Conservation (phyloP, 2,797 vertebrate species). For the Amblyraja radiata region DNA sequence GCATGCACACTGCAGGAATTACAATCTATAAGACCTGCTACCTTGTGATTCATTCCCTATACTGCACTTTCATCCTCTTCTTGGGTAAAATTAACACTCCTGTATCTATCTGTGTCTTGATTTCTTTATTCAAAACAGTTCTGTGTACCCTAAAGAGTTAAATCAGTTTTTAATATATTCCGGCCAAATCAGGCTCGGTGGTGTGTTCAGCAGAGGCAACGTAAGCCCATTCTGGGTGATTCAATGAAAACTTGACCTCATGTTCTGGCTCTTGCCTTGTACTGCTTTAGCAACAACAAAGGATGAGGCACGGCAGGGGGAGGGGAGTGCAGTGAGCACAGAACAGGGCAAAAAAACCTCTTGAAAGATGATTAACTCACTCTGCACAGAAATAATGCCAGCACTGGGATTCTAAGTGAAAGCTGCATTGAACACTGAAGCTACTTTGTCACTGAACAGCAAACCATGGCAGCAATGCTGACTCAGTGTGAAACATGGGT, state of each 20-base stretch:
- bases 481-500: not conserved
- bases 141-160: not conserved
- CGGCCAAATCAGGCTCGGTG: constrained; percentile 19
- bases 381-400: constrained; percentile 7
- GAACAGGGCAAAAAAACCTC: not conserved
- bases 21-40: no score
- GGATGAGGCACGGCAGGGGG: not conserved
- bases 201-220: constrained; percentile 27
- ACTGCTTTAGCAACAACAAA: constrained; percentile 19
- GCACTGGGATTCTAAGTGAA: not conserved
- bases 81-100: not conserved
- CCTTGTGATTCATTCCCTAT: no score
- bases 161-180: not conserved
- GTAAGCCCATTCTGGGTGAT: not conserved
- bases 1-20: no score
- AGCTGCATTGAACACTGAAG: not conserved
- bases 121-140: not conserved
- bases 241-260: constrained; percentile 28
- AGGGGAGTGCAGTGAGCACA: not conserved
- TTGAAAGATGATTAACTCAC: not conserved
- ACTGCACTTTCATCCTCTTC: not conserved
- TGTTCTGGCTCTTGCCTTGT: constrained; percentile 7
- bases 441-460: not conserved
- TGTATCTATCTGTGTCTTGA: not conserved
- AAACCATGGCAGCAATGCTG: not conserved